Percentiles rank a stretch among this genome's conserved stretches.
Evolutionary conservation across 2,113 vertebrate species (phyloP).

Genomic region (Thalassarche chlororhynchos): DNA sequence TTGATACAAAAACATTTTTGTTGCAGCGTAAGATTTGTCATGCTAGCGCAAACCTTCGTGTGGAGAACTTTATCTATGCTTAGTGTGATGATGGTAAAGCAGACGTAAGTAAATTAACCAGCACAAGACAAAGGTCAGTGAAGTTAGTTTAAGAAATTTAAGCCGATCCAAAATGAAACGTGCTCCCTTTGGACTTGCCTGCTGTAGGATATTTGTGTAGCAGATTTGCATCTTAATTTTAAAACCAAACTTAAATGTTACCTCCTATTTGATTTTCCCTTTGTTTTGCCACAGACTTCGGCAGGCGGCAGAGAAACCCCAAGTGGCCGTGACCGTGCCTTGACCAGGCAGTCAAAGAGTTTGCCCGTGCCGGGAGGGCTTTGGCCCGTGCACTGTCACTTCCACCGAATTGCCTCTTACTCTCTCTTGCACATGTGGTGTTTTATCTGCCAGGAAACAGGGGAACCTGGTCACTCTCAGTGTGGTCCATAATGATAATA

Average conservation of each 20-base stretch:
- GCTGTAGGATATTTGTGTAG: constrained; percentile 9
- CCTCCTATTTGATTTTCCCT: neutral
- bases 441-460: neutral
- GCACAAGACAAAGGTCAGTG: constrained; percentile 35
- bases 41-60: neutral
- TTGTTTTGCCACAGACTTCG: neutral
- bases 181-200: neutral
- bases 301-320: neutral
- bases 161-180: constrained; percentile 32
- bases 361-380: neutral
- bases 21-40: neutral
- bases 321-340: rapidly evolving
- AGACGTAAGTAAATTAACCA: neutral
- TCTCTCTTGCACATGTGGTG: neutral
- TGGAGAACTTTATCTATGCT: constrained; percentile 4
- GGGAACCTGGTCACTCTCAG: neutral
- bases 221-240: constrained; percentile 61
- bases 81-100: neutral
- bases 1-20: neutral
- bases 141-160: constrained; percentile 38
- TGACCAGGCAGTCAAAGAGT: neutral
- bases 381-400: neutral
- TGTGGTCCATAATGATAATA: neutral
- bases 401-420: neutral
- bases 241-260: constrained; percentile 42